Evolutionary conservation across 1,140 invertebrate species (phyloP).

Genomic region (Zaprionus nigranus): DNA sequence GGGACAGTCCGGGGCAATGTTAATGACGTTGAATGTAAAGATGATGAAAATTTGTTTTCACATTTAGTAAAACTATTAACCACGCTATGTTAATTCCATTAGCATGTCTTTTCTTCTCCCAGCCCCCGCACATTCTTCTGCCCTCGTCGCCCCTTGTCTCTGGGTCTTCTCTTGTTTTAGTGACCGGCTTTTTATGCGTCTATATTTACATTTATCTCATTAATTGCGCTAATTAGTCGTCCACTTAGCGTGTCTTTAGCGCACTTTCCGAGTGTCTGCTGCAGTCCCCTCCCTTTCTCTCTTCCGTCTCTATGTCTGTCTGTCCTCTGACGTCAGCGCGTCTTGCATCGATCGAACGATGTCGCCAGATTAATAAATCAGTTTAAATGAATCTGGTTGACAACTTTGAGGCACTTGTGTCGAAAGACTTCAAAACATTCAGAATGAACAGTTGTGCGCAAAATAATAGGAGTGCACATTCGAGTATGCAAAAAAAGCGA

Average conservation of each 20-base stretch:
- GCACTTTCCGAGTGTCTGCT: conserved; percentile 46
- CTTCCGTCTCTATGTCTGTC: neutral
- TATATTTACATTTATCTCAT: conserved; percentile 47
- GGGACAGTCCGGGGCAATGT: neutral
- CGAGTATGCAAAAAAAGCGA: too few relatives aligned
- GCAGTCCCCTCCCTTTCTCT: neutral
- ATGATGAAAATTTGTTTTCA: conserved; percentile 70
- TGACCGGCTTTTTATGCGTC: conserved; percentile 58
- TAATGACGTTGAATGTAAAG: conserved; percentile 23
- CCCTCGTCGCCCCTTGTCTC: neutral
- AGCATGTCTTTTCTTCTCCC: conserved; percentile 59
- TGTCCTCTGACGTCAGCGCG: conserved; percentile 48
- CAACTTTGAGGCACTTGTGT: conserved; percentile 46
- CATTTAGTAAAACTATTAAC: conserved; percentile 81
- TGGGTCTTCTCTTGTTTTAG: conserved; percentile 44
- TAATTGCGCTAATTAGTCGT: conserved; percentile 77
- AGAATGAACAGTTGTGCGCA: too few relatives aligned
- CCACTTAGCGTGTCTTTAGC: conserved; percentile 76
- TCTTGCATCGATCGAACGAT: conserved; percentile 47
- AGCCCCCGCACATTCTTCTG: neutral
- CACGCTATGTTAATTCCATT: conserved; percentile 81
- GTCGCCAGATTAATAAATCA: conserved; percentile 74
- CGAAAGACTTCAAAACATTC: neutral
- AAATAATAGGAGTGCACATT: too few relatives aligned
- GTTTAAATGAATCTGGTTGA: conserved; percentile 65